Conservation (phyloP, 2,888 invertebrate genomes). For the Drosophila monieri region DNA sequence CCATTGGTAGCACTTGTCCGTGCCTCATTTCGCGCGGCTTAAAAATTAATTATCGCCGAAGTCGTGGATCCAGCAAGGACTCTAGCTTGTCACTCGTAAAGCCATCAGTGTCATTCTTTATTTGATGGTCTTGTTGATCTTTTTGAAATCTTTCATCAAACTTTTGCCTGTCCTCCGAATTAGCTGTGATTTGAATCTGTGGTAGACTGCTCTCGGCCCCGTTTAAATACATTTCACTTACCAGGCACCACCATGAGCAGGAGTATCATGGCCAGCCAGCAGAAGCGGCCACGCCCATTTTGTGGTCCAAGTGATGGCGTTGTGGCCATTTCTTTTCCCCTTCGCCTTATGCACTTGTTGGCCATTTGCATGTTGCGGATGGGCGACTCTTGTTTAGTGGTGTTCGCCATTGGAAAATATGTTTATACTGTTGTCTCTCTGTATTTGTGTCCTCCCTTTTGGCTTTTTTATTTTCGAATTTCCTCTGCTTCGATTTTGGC, state of each 20-base stretch:
- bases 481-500: constrained; percentile 54
- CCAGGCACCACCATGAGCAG: constrained; percentile 66
- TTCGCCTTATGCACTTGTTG: constrained; percentile 29
- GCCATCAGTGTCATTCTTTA: constrained; percentile 63
- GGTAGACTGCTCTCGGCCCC: constrained; percentile 13
- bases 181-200: constrained; percentile 53
- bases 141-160: constrained; percentile 67
- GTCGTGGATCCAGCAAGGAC: constrained; percentile 23
- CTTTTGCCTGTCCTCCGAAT: constrained; percentile 49
- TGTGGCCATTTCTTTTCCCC: constrained; percentile 22
- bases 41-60: constrained; percentile 75
- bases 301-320: constrained; percentile 15
- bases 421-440: constrained; percentile 37
- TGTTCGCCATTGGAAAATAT: constrained; percentile 45
- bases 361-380: constrained; percentile 52
- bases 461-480: constrained; percentile 17
- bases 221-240: constrained; percentile 53
- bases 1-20: constrained; percentile 46
- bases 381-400: constrained; percentile 15
- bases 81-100: constrained; percentile 32
- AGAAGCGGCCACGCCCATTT: constrained; percentile 54
- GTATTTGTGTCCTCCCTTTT: constrained; percentile 8
- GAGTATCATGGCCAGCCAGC: constrained; percentile 58
- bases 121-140: constrained; percentile 50
- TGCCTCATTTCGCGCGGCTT: constrained; percentile 76